A percentile compares a stretch with the other conserved stretches of the same genome.
These are phyloP conservation scores for Heliconius melpomene DNA, from an alignment of 1,140 invertebrate species.

Conservation along the genomic window DNA sequence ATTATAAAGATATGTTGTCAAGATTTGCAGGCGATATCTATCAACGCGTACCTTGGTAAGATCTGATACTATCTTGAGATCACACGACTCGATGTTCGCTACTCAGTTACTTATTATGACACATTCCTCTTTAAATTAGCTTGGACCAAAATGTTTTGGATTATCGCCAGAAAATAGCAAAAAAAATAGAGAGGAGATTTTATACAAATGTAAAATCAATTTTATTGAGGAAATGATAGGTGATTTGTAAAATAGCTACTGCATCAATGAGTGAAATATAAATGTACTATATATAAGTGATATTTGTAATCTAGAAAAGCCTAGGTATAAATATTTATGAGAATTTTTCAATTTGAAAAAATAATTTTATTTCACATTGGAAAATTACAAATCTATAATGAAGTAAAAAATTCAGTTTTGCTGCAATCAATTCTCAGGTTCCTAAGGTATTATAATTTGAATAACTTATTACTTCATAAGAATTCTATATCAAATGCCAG, in stretches of 20 bases:
- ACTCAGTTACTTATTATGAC: constrained; percentile 68
- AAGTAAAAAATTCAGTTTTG: background rate
- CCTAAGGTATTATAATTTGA: background rate
- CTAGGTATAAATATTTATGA: no score
- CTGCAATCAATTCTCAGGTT: background rate
- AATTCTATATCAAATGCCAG: background rate
- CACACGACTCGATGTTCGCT: constrained; percentile 51
- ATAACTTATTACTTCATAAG: background rate
- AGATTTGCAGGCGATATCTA: constrained; percentile 33
- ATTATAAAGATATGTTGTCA: background rate
- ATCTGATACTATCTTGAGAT: constrained; percentile 50
- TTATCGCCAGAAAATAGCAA: constrained; percentile 54
- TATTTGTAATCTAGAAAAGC: no score
- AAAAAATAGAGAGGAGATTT: constrained; percentile 46
- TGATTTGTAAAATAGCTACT: background rate
- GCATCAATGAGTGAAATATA: background rate
- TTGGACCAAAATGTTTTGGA: constrained; percentile 61
- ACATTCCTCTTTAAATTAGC: constrained; percentile 74
- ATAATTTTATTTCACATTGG: background rate
- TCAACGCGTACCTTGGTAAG: constrained; percentile 40
- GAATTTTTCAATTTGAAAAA: background rate
- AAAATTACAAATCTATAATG: no score
- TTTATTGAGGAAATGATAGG: constrained; percentile 22
- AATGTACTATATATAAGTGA: no score
- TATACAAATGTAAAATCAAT: constrained; percentile 11